phyloP scores from a whole-genome alignment of 1,140 invertebrate species.

The Pogonomyrmex barbatus region DNA sequence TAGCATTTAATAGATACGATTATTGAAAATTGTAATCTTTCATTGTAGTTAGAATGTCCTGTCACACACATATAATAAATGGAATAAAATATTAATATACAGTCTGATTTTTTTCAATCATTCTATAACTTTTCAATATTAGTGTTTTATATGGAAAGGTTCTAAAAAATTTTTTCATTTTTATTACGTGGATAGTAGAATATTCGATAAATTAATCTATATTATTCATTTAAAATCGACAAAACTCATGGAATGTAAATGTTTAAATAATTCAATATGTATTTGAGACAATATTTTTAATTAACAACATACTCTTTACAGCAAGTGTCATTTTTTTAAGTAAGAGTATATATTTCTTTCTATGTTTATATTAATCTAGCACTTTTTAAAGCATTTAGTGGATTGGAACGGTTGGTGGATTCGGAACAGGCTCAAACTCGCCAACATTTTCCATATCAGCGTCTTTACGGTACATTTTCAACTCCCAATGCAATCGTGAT shows the following conservation, averaged over 20 bases:
- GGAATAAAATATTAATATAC: conserved; percentile 52
- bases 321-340: background rate
- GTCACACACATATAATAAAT: conserved; percentile 72
- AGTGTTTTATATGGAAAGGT: background rate
- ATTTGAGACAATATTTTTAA: conserved; percentile 45
- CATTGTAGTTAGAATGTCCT: conserved; percentile 68
- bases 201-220: background rate
- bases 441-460: conserved; percentile 91
- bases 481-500: conserved; percentile 91
- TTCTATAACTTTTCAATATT: background rate
- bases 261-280: conserved; percentile 49
- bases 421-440: conserved; percentile 88
- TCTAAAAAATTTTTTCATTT: background rate
- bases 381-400: conserved; percentile 14
- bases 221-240: conserved; percentile 5
- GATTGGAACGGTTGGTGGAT: conserved; percentile 46
- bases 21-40: conserved; percentile 68
- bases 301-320: conserved; percentile 61
- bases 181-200: background rate
- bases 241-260: conserved; percentile 4
- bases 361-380: conserved; percentile 39
- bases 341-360: conserved; percentile 26
- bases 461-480: conserved; percentile 88
- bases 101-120: background rate
- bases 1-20: conserved; percentile 68